phyloP scores from a whole-genome alignment of 2,888 invertebrate genomes.

The Tachina fera region DNA sequence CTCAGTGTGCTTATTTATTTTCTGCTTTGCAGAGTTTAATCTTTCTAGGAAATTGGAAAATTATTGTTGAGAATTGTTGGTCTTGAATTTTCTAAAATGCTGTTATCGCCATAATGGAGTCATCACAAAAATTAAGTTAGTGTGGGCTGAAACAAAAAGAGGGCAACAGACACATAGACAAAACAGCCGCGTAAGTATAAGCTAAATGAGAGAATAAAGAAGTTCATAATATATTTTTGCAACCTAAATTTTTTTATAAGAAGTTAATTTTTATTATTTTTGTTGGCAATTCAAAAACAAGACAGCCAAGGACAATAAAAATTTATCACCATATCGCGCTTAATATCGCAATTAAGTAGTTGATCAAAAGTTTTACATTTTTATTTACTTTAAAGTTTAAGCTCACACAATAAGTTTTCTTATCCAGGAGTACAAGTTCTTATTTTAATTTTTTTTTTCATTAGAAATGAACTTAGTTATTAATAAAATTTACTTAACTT shows the following conservation, averaged over 20 bases:
- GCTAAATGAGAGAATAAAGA: slow-evolving; percentile 9
- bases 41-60: slow-evolving; percentile 55
- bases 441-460: too few species aligned
- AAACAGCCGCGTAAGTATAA: neutral
- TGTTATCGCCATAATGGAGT: slow-evolving; percentile 81
- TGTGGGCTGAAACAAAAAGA: slow-evolving; percentile 72
- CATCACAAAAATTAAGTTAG: slow-evolving; percentile 80
- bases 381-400: neutral
- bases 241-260: slow-evolving; percentile 35
- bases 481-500: too few species aligned
- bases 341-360: slow-evolving; percentile 12
- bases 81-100: slow-evolving; percentile 56
- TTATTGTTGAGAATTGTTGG: slow-evolving; percentile 42
- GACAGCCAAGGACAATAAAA: slow-evolving; percentile 52
- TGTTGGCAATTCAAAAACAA: slow-evolving; percentile 15
- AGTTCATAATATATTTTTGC: slow-evolving; percentile 37
- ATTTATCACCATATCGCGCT: slow-evolving; percentile 36
- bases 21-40: slow-evolving; percentile 30
- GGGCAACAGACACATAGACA: neutral
- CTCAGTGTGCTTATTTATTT: slow-evolving; percentile 16
- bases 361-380: slow-evolving; percentile 21
- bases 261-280: slow-evolving; percentile 63
- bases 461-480: too few species aligned
- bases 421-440: too few species aligned
- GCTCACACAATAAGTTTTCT: too few species aligned